Percentiles rank a stretch among this genome's conserved stretches.
Evolutionary conservation across 2,113 vertebrate genomes (phyloP).

Genomic region (Clarias gariepinus): DNA sequence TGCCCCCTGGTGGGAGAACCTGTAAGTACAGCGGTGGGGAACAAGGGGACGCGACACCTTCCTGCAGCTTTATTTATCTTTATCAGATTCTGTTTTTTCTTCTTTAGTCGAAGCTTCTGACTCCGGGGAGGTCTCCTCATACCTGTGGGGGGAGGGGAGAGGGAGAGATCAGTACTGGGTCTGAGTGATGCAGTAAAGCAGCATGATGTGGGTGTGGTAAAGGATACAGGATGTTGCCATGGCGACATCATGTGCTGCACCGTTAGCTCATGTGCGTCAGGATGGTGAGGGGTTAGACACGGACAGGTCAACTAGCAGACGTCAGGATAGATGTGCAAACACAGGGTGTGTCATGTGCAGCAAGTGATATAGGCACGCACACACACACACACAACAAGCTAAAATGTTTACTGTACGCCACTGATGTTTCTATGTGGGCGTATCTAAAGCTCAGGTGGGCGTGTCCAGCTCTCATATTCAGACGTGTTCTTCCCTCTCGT

Average conservation of each 20-base stretch:
- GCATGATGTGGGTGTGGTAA: not conserved
- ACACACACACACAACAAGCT: not conserved
- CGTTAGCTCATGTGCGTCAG: not conserved
- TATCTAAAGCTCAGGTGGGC: not conserved
- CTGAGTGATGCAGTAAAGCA: not conserved
- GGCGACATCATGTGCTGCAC: not conserved
- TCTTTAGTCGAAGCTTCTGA: constrained; percentile 57
- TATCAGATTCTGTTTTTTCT: constrained; percentile 63
- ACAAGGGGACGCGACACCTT: constrained; percentile 25
- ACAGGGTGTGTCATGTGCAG: not conserved
- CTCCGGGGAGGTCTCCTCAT: constrained; percentile 70
- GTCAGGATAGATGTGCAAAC: not conserved
- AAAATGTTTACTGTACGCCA: not conserved
- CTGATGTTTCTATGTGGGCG: not conserved
- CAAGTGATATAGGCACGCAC: not conserved
- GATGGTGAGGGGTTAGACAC: no score
- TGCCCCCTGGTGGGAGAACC: constrained; percentile 23
- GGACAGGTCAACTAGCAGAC: not conserved
- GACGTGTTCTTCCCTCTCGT: not conserved
- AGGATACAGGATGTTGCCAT: not conserved
- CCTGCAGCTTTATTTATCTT: constrained; percentile 69
- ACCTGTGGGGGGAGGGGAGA: constrained; percentile 56
- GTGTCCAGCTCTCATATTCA: not conserved
- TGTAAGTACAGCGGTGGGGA: constrained; percentile 57
- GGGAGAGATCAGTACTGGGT: not conserved